Conservation (phyloP, 2,888 invertebrate genomes). For the Cheilosia scutellata region DNA sequence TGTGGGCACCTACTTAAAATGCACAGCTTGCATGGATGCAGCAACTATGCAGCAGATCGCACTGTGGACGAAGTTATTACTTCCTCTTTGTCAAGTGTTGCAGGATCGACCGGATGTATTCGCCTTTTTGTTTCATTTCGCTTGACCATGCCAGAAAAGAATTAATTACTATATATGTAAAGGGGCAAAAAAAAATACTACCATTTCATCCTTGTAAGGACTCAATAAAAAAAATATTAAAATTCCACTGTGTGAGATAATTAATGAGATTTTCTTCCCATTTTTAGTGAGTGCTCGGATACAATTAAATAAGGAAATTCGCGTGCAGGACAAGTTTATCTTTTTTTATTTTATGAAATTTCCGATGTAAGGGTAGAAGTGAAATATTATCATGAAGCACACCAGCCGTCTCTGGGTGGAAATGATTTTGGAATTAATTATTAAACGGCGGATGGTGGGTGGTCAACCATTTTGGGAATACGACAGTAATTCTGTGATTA, state of each 20-base stretch:
- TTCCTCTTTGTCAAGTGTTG: neutral
- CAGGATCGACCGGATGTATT: neutral
- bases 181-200: too few relatives aligned
- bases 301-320: slow-evolving; percentile 2
- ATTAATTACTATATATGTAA: too few relatives aligned
- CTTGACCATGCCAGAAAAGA: slow-evolving; percentile 10
- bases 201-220: neutral
- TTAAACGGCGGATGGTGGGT: too few relatives aligned
- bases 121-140: neutral
- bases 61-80: slow-evolving; percentile 5
- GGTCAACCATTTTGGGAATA: too few relatives aligned
- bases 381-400: neutral
- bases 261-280: slow-evolving; percentile 23
- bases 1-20: slow-evolving; percentile 24
- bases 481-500: too few relatives aligned
- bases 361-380: neutral
- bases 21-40: slow-evolving; percentile 25
- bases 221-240: slow-evolving; percentile 1
- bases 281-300: neutral
- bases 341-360: neutral
- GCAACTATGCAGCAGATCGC: slow-evolving; percentile 23
- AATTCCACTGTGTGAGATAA: slow-evolving; percentile 22
- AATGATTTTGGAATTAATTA: too few relatives aligned
- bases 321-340: neutral
- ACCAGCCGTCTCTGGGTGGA: too few relatives aligned